These are phyloP conservation scores for Galerucella calmariensis DNA, from an alignment of 2,888 invertebrate species.

Conservation along the genomic window DNA sequence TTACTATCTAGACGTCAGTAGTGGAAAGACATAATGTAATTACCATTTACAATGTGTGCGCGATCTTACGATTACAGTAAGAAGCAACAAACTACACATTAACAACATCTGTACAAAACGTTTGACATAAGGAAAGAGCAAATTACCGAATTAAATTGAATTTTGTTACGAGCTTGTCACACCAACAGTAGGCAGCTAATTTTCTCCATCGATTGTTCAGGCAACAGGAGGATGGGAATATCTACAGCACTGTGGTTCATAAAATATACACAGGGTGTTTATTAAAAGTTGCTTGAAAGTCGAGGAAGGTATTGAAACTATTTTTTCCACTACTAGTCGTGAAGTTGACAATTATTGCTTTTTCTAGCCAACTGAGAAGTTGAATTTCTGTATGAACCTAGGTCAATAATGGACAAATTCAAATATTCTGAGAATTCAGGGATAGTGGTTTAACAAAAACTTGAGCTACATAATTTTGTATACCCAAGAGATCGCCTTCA, in stretches of 20 bases:
- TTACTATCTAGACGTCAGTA: not conserved
- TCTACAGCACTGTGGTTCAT: not conserved
- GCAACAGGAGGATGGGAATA: not conserved
- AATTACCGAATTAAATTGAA: constrained; percentile 15
- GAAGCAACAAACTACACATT: constrained; percentile 9
- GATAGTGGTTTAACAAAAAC: too few relatives aligned
- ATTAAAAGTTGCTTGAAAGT: not conserved
- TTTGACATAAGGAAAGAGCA: constrained; percentile 13
- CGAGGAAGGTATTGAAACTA: not conserved
- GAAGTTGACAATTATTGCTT: too few relatives aligned
- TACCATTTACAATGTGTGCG: constrained; percentile 5
- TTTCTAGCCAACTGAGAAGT: too few relatives aligned
- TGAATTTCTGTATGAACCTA: too few relatives aligned
- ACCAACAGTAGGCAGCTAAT: not conserved
- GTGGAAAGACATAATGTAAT: not conserved
- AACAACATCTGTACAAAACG: constrained; percentile 22
- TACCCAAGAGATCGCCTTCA: too few relatives aligned
- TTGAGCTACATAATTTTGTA: too few relatives aligned
- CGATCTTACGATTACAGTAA: not conserved
- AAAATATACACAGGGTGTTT: not conserved
- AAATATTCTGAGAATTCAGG: too few relatives aligned
- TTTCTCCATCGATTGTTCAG: not conserved
- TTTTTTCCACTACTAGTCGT: too few relatives aligned
- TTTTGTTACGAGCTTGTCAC: not conserved
- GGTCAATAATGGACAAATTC: too few relatives aligned